These are phyloP conservation scores for Eidolon dupreanum DNA, from an alignment of 2,797 vertebrate species.

Conservation along the genomic window DNA sequence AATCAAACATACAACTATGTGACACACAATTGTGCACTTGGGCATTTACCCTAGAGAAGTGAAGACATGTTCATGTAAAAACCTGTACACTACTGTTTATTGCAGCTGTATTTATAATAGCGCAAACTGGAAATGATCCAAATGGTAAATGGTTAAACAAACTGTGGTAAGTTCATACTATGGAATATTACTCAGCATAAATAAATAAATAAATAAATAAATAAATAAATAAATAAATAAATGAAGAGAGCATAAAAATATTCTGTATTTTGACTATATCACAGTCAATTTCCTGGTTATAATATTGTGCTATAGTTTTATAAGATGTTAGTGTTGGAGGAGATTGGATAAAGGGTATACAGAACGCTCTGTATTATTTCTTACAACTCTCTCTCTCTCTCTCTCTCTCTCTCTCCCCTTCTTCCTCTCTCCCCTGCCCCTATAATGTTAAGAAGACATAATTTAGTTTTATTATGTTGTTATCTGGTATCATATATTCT, in stretches of 20 bases:
- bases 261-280: neutral
- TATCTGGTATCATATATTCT: neutral
- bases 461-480: neutral
- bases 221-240: no score
- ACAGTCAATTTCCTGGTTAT: neutral
- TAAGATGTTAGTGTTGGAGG: neutral
- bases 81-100: neutral
- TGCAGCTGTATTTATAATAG: neutral
- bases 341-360: neutral
- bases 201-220: no score
- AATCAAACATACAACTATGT: neutral
- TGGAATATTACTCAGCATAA: neutral
- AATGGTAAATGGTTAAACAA: neutral
- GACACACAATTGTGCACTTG: neutral
- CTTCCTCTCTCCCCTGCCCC: no score
- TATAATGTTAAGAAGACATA: neutral
- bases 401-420: neutral
- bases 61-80: conserved; percentile 12
- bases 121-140: neutral
- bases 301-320: neutral
- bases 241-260: neutral
- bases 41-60: neutral
- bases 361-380: neutral
- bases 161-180: neutral
- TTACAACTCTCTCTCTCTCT: neutral